Base-by-base conservation (phyloP, 2,113 vertebrate genomes). In the Apteryx mantelli region DNA sequence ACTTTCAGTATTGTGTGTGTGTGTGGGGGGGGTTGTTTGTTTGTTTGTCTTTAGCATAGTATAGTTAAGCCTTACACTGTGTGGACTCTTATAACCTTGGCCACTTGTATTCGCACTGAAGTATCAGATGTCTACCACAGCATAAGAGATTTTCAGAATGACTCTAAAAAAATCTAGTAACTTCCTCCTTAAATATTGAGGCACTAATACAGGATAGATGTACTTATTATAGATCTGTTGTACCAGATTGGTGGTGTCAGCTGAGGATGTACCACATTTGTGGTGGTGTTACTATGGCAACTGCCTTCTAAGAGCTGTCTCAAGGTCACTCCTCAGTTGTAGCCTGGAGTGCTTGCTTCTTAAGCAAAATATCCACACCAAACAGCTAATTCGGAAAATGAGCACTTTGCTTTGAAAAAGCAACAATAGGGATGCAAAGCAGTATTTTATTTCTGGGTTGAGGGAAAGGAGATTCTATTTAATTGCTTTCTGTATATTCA, bases 311-410 rank as follows among this genome's bases (percentile, higher is more conserved):
- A 97, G 97, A 94, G 97, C 97, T 96, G 87, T 97, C 96, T 98
- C 98, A 98, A 98, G 98, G 98, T 98, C 98, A 98, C 96, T 98
- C 96, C 96, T 98, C 97, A 96, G 94, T 98, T 97, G 96, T 94
- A 97, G 95, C 95, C 91, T 73, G 84, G 94, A 97, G 96, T 94
- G 97, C 96, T 98, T 96, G 94, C 97, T 97, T 98, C 92, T 97
- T 98, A 97, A 98, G 96, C 93, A 97, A 97, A 97, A 97, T 93
- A 96, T 91, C 95, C 96, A 83, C 69, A 55, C 94, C 86, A 55
- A 89, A 88, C 81, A 85, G 70, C 83, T 93, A 93, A 88, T 89
- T 91, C 93, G 66, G 40, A 94, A 96, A 94, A 94, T 88, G 44
- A 91, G 94, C 56, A 73, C 40, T 83, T 86, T 73, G 76, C 87